Evolutionary conservation across 2,797 vertebrate species (phyloP).

Genomic region (Cyclopterus lumpus): DNA sequence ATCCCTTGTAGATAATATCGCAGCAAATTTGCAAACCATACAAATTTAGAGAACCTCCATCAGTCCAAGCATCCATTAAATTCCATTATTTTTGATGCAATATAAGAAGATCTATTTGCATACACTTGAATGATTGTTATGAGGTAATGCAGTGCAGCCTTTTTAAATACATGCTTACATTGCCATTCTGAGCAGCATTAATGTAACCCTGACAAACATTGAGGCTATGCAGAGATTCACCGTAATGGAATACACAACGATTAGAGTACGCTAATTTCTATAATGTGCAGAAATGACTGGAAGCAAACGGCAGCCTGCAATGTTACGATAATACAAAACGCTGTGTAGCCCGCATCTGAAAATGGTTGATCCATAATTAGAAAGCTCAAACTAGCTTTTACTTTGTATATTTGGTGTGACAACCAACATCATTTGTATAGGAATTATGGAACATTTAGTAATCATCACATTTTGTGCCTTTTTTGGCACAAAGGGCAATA

Average conservation of each 20-base stretch:
- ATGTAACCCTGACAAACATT: conserved; percentile 11
- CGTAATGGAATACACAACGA: conserved; percentile 18
- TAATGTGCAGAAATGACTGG: conserved; percentile 28
- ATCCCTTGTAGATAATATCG: not conserved
- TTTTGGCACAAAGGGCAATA: not conserved
- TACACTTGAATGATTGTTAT: conserved; percentile 1
- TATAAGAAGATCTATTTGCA: not conserved
- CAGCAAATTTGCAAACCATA: not conserved
- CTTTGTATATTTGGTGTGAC: not conserved
- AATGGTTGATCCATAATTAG: conserved; percentile 6
- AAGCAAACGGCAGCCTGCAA: conserved; percentile 7
- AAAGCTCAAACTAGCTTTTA: not conserved
- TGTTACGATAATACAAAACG: not conserved
- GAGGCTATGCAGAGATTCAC: not conserved
- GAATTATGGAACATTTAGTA: not conserved
- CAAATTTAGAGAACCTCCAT: not conserved
- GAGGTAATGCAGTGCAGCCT: not conserved
- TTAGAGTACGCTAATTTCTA: conserved; percentile 31
- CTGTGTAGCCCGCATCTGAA: not conserved
- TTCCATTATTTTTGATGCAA: not conserved
- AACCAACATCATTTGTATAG: not conserved
- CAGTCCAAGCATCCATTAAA: not conserved
- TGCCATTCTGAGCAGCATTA: not conserved
- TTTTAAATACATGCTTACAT: conserved; percentile 21
- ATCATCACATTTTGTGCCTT: not conserved